Conservation (phyloP, 2,797 vertebrate genomes). For the Karalla daura region DNA sequence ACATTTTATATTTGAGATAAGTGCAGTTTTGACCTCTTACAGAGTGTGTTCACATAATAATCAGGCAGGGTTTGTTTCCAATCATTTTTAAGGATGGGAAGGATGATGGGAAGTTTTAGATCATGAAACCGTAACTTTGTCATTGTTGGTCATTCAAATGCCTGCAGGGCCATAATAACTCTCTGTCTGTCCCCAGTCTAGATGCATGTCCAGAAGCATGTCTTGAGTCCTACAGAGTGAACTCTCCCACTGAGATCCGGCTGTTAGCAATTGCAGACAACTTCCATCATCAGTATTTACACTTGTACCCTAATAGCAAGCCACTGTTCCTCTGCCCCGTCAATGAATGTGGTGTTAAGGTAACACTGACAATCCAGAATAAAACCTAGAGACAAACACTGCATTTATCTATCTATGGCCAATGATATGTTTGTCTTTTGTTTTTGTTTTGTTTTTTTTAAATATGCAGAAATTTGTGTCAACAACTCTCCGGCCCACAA, state of each 20-base stretch:
- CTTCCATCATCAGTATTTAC: conserved; percentile 85
- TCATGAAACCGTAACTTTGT: neutral
- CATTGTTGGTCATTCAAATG: neutral
- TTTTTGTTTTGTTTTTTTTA: neutral
- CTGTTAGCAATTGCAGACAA: conserved; percentile 83
- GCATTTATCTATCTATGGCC: too few species aligned
- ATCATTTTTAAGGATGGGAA: too few species aligned
- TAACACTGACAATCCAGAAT: conserved; percentile 46
- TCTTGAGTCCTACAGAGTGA: conserved; percentile 83
- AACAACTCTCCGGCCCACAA: conserved; percentile 84
- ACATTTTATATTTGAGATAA: too few species aligned
- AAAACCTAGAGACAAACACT: too few species aligned
- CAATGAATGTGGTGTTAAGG: conserved; percentile 89
- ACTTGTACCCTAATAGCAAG: conserved; percentile 87
- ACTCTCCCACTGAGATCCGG: conserved; percentile 79
- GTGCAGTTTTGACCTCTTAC: too few species aligned
- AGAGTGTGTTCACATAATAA: too few species aligned
- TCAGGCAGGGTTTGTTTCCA: too few species aligned
- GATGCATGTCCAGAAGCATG: conserved; percentile 27
- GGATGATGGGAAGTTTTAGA: too few species aligned
- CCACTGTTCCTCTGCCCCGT: conserved; percentile 85
- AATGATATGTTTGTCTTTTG: neutral
- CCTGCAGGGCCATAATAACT: too few species aligned
- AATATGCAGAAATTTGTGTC: conserved; percentile 91
- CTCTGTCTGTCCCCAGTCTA: neutral